phyloP scores from a whole-genome alignment of 2,113 vertebrate genomes.

The Stigmatopora argus region DNA sequence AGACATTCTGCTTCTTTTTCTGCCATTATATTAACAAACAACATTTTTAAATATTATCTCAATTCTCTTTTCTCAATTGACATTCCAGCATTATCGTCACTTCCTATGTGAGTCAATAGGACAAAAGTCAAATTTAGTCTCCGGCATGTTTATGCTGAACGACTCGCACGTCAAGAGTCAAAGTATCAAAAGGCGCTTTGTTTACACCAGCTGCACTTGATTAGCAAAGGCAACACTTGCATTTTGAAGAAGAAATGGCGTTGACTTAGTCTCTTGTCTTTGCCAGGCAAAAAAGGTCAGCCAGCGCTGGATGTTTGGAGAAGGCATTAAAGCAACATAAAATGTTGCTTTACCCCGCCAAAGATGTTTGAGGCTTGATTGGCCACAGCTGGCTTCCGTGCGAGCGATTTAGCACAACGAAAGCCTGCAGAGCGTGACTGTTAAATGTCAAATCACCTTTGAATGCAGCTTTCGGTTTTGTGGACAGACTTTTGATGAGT shows the following conservation, averaged over 20 bases:
- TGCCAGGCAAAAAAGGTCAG: conserved; percentile 66
- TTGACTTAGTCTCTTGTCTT: conserved; percentile 69
- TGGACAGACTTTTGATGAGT: neutral
- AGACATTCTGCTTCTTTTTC: too few relatives aligned
- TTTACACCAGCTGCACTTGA: conserved; percentile 73
- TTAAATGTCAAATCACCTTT: conserved; percentile 34
- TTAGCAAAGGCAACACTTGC: conserved; percentile 71
- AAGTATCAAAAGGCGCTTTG: conserved; percentile 68
- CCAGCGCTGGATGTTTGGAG: conserved; percentile 64
- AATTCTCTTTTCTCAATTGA: neutral
- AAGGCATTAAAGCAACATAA: conserved; percentile 55
- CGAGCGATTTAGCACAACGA: conserved; percentile 26
- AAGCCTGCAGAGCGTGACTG: neutral
- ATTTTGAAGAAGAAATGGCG: conserved; percentile 65
- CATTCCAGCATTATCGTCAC: neutral
- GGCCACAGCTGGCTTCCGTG: conserved; percentile 69
- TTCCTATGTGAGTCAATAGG: neutral
- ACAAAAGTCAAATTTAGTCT: conserved; percentile 12
- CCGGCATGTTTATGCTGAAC: conserved; percentile 49
- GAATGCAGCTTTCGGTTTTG: neutral
- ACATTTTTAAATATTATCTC: too few relatives aligned
- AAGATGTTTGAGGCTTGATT: conserved; percentile 73
- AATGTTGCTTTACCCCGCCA: conserved; percentile 72
- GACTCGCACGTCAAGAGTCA: conserved; percentile 51
- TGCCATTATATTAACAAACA: too few relatives aligned